These are phyloP conservation scores for Cherax destructor DNA, from an alignment of 1,140 invertebrate species.

Conservation along the genomic window DNA sequence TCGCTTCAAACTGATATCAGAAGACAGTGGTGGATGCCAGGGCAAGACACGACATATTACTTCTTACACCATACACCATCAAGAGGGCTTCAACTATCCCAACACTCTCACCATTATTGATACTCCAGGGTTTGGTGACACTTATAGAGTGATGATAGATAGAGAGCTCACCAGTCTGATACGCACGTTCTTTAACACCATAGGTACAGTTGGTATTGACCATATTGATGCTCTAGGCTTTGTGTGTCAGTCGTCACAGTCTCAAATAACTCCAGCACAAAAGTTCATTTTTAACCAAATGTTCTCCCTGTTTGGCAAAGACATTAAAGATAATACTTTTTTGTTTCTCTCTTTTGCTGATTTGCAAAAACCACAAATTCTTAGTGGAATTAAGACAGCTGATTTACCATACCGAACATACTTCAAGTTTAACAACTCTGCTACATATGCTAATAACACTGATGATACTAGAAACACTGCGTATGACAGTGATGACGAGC, in stretches of 20 bases:
- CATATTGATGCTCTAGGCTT: slow-evolving; percentile 29
- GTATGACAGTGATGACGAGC: neutral
- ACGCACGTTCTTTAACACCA: slow-evolving; percentile 3
- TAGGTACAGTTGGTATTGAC: slow-evolving; percentile 7
- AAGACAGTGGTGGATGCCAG: slow-evolving; percentile 1
- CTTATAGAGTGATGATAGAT: neutral
- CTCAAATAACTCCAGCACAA: slow-evolving; percentile 29
- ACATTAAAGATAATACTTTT: slow-evolving; percentile 33
- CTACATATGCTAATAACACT: neutral
- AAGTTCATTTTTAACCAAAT: slow-evolving; percentile 39
- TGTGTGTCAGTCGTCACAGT: slow-evolving; percentile 12
- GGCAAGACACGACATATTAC: slow-evolving; percentile 4
- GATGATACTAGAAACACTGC: neutral
- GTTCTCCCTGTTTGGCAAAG: slow-evolving; percentile 26
- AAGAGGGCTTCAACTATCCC: slow-evolving; percentile 11
- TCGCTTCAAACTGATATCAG: slow-evolving; percentile 25
- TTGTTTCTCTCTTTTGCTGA: slow-evolving; percentile 42
- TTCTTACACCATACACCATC: slow-evolving; percentile 26
- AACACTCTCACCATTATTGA: slow-evolving; percentile 46
- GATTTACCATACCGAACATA: slow-evolving; percentile 3
- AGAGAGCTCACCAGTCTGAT: slow-evolving; percentile 17
- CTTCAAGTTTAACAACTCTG: slow-evolving; percentile 20
- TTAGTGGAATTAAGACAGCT: slow-evolving; percentile 21
- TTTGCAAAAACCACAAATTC: slow-evolving; percentile 18
- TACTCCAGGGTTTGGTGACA: slow-evolving; percentile 41